Evolutionary conservation across 2,113 vertebrate species (phyloP).

Genomic region (Odontophorus gujanensis): DNA sequence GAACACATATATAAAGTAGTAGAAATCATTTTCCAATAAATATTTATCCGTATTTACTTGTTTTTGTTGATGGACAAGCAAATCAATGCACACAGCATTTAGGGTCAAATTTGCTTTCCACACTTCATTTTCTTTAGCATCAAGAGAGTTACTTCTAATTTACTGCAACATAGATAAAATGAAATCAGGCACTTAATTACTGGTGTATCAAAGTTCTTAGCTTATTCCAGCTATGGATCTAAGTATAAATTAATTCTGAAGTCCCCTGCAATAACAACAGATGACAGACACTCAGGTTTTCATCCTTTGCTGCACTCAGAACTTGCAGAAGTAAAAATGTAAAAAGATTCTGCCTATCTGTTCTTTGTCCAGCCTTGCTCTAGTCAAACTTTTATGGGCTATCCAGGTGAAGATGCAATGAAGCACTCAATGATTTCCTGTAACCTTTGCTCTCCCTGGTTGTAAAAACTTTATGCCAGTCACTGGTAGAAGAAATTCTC

Average conservation of each 20-base stretch:
- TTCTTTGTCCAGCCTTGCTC: background rate
- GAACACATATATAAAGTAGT: background rate
- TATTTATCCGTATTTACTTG: background rate
- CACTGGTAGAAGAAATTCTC: constrained; percentile 16
- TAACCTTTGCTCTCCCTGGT: background rate
- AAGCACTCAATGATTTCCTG: background rate
- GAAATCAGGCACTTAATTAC: background rate
- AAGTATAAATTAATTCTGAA: background rate
- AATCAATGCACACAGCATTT: background rate
- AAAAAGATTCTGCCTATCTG: background rate
- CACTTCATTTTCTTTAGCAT: background rate
- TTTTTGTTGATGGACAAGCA: background rate
- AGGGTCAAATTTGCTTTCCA: background rate
- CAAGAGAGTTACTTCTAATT: background rate
- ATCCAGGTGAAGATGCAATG: background rate
- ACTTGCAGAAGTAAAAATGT: background rate
- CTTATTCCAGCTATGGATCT: background rate
- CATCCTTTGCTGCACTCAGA: background rate
- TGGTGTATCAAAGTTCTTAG: background rate
- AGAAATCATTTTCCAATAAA: background rate
- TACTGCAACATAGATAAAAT: background rate
- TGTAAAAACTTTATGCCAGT: background rate
- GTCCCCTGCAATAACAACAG: background rate
- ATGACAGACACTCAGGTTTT: background rate
- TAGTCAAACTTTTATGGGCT: background rate